Evolutionary conservation across 2,888 invertebrate genomes (phyloP), one percentile per base, ranked within the genome.

Genomic region (Drosophila antonietae): DNA sequence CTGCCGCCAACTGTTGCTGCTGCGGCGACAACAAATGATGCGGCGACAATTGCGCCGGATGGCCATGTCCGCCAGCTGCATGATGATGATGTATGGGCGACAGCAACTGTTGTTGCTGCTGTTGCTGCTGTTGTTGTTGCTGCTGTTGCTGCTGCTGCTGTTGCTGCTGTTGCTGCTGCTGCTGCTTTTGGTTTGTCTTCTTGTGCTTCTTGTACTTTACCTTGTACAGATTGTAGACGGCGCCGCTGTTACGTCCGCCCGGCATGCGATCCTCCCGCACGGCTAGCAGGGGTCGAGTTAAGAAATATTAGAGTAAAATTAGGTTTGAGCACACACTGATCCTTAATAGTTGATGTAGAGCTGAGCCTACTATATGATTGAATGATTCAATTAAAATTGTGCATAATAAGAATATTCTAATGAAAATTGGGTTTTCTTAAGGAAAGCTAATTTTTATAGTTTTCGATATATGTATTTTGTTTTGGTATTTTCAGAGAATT

Each of bases 241-340:
- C 99, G 80, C 98, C 98, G 88, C 98, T 99, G 94, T 99, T 99
- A 67, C 99, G 95, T 61, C 99, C 99, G 46, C 99, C 99, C n/a
- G 99, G 99, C 99, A 99, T 99, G 89, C 99, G 95, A 93, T 99
- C 99, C 93, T 99, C 99, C 89, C 99, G 95, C 73, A 99, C 99
- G 91, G 99, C 99, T 98, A 52, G 3, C 64, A 56, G 43, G 41
- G 47, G 65, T 56, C 44, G 53, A 57, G 35, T 8, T 8, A 31
- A 35, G 14, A 12, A 55, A 9, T 57, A 3, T 28, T 12, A 55
- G 12, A 7, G 7, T n/a, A 28, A 62, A 10, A 61, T 57, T 61
- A 53, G 46, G 8, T 4, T 44, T 49, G 20, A 23, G 39, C 60
- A 60, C 57, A 53, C 37, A 39, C 47, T 49, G 18, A 31, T 9